Conservation (phyloP, 2,888 invertebrate species). For the Microctonus hyperodae region DNA sequence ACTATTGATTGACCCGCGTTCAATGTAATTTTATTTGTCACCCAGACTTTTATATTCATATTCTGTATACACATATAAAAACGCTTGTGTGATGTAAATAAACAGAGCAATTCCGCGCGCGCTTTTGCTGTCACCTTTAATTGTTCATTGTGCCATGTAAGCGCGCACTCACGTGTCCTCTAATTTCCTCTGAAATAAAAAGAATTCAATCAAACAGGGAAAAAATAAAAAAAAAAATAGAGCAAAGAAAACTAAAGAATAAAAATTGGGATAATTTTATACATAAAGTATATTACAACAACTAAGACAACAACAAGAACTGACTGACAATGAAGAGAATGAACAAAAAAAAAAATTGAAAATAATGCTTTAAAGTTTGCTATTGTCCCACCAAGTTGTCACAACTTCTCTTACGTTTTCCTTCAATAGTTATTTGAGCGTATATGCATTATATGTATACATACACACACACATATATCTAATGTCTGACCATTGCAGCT, state of each 20-base stretch:
- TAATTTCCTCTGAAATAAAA: slow-evolving; percentile 18
- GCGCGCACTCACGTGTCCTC: slow-evolving; percentile 7
- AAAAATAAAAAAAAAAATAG: background rate
- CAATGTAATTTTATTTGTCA: slow-evolving; percentile 18
- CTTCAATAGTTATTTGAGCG: background rate
- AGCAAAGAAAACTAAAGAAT: background rate
- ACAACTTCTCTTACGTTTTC: slow-evolving; percentile 13
- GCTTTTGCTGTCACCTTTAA: slow-evolving; percentile 19
- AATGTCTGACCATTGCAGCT: slow-evolving; percentile 26
- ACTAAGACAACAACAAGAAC: background rate
- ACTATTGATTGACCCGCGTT: slow-evolving; percentile 23
- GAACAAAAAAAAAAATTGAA: background rate
- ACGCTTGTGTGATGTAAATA: slow-evolving; percentile 16
- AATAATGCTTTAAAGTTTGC: background rate
- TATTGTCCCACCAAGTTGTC: background rate
- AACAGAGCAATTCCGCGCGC: slow-evolving; percentile 21
- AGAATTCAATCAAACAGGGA: slow-evolving; percentile 1
- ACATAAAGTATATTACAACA: background rate
- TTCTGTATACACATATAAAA: background rate
- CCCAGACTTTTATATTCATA: background rate
- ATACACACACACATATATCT: background rate
- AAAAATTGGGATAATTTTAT: too few relatives aligned
- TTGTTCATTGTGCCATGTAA: slow-evolving; percentile 20
- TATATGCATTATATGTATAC: too few relatives aligned
- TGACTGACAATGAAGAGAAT: background rate